Base-by-base conservation (phyloP, 92 coral and sea anemone genomes). In the Virgularia gustaviana region DNA sequence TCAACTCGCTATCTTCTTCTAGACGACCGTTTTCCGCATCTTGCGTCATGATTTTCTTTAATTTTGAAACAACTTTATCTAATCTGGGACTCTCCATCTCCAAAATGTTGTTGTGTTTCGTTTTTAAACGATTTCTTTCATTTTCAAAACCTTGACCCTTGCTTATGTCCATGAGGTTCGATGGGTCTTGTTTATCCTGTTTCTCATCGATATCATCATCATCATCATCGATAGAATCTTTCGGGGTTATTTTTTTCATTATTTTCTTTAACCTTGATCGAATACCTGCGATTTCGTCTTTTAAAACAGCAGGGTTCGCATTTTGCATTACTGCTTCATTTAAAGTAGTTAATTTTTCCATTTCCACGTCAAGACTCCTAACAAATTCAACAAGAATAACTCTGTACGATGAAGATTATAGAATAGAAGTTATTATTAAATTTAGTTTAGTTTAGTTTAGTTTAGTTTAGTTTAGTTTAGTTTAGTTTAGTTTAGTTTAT, bases 31-130 rank as follows among this genome's bases (percentile, higher is more conserved):
- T 3, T 11, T 72, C 86, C 38, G 28, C 41, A 18, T 77, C 82
- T 15, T 51, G 86, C 37, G 63, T 71, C 72, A 77, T 43, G 16
- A 54, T 61, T 63, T 61, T 56, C 42, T 79, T 49, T 38, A 73
- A 13, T 62, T 80, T 52, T 16, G 75, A 63, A 42, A 72, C 80
- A 16, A 73, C 38, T 42, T 56, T 71, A 43, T 80, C 80, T 29
- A 73, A 29, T 54, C 45, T 77, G 0, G 73, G 70, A 36, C 56
- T 78, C 53, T 67, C 56, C 75, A 65, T 36, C n/a, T 65, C 75
- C 32, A 51, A 49, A 33, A 22, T 24, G n/a, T n/a, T n/a, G n/a
- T n/a, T n/a, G n/a, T n/a, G n/a, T 47, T 34, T 13, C 18, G 34
- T 35, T 49, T 47, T 29, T 20, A 19, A 31, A 12, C 43, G 16